phyloP scores from a whole-genome alignment of 1,140 invertebrate species.

The Apis florea region DNA sequence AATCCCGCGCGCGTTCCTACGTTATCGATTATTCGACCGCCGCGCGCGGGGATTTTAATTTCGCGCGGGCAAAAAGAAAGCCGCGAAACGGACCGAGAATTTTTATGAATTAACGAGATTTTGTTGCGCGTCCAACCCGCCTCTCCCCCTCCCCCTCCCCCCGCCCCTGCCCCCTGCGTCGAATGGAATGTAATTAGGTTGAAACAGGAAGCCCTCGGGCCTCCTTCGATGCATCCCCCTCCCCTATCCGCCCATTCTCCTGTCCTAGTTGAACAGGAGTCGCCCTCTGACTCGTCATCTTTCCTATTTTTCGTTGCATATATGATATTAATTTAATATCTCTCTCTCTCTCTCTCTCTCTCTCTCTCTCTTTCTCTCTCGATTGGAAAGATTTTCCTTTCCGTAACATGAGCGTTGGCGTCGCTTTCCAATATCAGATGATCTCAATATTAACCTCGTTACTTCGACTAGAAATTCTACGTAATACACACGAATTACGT shows the following conservation, averaged over 20 bases:
- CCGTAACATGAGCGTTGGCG: too few relatives aligned
- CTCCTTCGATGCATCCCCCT: constrained; percentile 2
- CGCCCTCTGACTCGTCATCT: background rate
- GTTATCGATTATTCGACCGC: constrained; percentile 31
- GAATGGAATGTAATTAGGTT: constrained; percentile 59
- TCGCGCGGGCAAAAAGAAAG: constrained; percentile 51
- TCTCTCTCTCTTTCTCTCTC: too few relatives aligned
- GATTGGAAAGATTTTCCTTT: too few relatives aligned
- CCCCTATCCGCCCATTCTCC: background rate
- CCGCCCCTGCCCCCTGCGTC: background rate
- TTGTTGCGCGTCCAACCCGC: constrained; percentile 39
- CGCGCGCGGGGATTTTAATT: constrained; percentile 50
- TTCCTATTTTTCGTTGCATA: too few relatives aligned
- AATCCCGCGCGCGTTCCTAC: constrained; percentile 25
- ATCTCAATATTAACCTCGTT: too few relatives aligned
- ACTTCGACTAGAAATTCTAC: background rate
- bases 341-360: too few relatives aligned
- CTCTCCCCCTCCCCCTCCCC: too few relatives aligned
- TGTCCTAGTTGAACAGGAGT: background rate
- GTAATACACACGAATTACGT: background rate
- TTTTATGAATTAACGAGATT: constrained; percentile 62
- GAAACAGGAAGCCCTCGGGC: constrained; percentile 46
- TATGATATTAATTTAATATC: too few relatives aligned
- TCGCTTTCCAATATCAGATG: too few relatives aligned
- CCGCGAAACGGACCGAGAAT: constrained; percentile 32